A percentile compares a stretch with the other conserved stretches of the same genome.
These are phyloP conservation scores for Norana najaformis DNA, from an alignment of 2,888 invertebrate species.

Conservation along the genomic window DNA sequence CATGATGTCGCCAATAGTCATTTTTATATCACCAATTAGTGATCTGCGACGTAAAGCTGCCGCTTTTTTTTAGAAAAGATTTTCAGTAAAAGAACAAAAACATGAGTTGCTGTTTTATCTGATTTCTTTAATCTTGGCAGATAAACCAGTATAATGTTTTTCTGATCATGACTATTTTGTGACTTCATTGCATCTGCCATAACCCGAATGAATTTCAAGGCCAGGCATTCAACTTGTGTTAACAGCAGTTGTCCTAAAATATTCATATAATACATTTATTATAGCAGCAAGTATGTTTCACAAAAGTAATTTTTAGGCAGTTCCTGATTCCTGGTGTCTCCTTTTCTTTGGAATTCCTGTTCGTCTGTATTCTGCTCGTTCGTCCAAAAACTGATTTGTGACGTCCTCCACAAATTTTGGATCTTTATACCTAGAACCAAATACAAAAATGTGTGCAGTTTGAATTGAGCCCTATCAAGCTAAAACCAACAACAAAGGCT, in stretches of 20 bases:
- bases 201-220: neutral
- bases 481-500: neutral
- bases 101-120: neutral
- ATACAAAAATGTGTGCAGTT: neutral
- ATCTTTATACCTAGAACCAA: conserved; percentile 69
- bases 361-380: conserved; percentile 78
- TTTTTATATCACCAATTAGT: no score
- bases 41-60: neutral
- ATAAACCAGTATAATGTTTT: neutral
- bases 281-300: neutral
- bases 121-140: neutral
- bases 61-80: neutral
- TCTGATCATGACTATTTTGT: neutral
- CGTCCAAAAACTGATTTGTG: conserved; percentile 77
- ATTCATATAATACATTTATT: neutral
- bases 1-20: neutral
- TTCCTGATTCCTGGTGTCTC: neutral
- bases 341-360: conserved; percentile 70
- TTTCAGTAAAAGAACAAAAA: neutral
- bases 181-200: neutral
- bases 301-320: neutral
- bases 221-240: neutral
- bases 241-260: neutral
- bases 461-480: neutral
- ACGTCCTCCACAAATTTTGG: conserved; percentile 76